phyloP scores from a whole-genome alignment of 2,888 invertebrate genomes.

The Nomada hirtipes region DNA sequence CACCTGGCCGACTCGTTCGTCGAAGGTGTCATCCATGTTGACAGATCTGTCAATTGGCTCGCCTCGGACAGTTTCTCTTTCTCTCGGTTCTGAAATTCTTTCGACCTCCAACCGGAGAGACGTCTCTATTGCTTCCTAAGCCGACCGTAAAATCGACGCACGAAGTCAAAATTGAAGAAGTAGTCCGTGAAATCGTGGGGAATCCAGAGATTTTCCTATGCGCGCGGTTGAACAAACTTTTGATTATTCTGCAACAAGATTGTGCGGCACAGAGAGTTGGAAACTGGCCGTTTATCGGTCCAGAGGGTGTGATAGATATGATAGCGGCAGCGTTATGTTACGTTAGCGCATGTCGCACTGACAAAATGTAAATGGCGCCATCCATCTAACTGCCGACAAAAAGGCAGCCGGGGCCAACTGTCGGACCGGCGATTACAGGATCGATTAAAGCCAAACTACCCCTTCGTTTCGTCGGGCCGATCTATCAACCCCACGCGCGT shows the following conservation, averaged over 20 bases:
- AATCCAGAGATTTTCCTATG: too few species aligned
- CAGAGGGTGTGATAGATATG: conserved; percentile 82
- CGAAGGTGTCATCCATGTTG: conserved; percentile 83
- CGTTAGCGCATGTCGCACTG: conserved; percentile 83
- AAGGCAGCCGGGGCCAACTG: conserved; percentile 83
- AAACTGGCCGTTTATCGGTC: conserved; percentile 52
- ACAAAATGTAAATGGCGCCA: conserved; percentile 84
- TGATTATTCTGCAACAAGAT: conserved; percentile 34
- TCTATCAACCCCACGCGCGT: conserved; percentile 82
- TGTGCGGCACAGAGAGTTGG: conserved; percentile 31
- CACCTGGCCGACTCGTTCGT: conserved; percentile 76
- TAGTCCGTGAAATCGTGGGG: conserved; percentile 43
- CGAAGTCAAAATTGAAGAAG: conserved; percentile 56
- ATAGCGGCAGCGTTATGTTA: conserved; percentile 77
- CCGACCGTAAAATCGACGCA: conserved; percentile 62
- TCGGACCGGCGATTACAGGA: conserved; percentile 84
- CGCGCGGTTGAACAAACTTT: conserved; percentile 9
- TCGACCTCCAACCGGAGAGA: conserved; percentile 17
- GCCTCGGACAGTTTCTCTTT: conserved; percentile 57
- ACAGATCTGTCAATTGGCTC: conserved; percentile 82
- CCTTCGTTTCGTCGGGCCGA: conserved; percentile 83
- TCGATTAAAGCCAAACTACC: conserved; percentile 84
- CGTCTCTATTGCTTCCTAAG: conserved; percentile 47
- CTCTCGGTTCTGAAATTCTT: conserved; percentile 32
- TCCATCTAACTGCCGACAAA: conserved; percentile 84